Conservation (phyloP, 1,140 invertebrate species). For the Rhysida immarginata region DNA sequence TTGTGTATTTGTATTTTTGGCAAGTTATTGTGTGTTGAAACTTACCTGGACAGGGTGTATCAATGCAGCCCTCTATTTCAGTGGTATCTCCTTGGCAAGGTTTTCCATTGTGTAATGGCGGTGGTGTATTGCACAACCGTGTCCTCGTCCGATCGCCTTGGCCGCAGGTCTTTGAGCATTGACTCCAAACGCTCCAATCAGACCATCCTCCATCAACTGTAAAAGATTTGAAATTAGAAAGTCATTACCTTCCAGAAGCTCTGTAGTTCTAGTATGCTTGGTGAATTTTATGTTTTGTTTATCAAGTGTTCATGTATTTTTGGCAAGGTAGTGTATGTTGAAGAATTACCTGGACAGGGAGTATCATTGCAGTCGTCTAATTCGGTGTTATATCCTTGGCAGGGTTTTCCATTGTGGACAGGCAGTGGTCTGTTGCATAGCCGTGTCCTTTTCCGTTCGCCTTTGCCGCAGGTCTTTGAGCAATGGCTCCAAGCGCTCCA, state of each 20-base stretch:
- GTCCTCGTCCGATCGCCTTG: slow-evolving; percentile 20
- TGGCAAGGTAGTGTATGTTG: too few relatives aligned
- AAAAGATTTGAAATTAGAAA: too few relatives aligned
- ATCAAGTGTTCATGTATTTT: too few relatives aligned
- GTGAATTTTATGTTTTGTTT: too few relatives aligned
- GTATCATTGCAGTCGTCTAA: slow-evolving; percentile 34
- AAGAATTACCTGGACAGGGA: slow-evolving; percentile 25
- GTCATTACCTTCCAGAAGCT: too few relatives aligned
- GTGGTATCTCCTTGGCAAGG: slow-evolving; percentile 22
- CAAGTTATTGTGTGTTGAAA: too few relatives aligned
- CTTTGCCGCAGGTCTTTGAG: slow-evolving; percentile 21
- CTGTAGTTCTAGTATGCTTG: too few relatives aligned
- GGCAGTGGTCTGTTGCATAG: slow-evolving; percentile 61
- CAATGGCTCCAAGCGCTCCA: slow-evolving; percentile 55
- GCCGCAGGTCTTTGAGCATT: slow-evolving; percentile 26
- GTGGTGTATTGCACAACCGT: slow-evolving; percentile 25
- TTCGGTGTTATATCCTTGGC: slow-evolving; percentile 37
- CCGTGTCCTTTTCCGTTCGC: slow-evolving; percentile 25
- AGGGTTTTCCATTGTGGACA: slow-evolving; percentile 36
- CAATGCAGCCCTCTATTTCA: too few relatives aligned
- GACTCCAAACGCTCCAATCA: slow-evolving; percentile 27
- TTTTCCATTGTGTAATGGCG: slow-evolving; percentile 23
- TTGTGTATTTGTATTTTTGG: too few relatives aligned
- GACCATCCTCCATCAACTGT: slow-evolving; percentile 29
- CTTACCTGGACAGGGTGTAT: too few relatives aligned